A percentile compares a stretch with the other conserved stretches of the same genome.
Conservation (phyloP, 53 echinoderm and acorn worm species). For the Crossaster papposus region DNA sequence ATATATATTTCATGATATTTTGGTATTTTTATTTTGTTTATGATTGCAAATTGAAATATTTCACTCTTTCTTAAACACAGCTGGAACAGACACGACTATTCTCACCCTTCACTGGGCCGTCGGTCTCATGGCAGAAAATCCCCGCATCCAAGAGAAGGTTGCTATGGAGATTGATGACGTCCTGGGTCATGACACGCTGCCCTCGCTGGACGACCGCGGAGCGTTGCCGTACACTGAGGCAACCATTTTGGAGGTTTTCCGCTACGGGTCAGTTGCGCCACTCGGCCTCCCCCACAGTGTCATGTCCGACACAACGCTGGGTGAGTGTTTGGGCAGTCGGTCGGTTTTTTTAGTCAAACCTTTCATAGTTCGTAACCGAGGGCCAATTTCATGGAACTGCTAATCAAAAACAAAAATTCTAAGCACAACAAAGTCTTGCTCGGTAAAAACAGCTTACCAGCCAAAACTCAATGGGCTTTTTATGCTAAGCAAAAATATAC, state of each 20-base stretch:
- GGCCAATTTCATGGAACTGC: too few relatives aligned
- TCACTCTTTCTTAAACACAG: not conserved
- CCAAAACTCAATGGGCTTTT: too few relatives aligned
- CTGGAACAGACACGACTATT: not conserved
- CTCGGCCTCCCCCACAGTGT: slow-evolving; percentile 74
- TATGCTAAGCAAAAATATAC: too few relatives aligned
- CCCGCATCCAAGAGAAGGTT: slow-evolving; percentile 75
- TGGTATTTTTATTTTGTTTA: too few relatives aligned
- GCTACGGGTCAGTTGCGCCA: slow-evolving; percentile 68
- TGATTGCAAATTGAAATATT: too few relatives aligned
- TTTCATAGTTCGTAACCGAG: too few relatives aligned
- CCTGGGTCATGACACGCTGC: slow-evolving; percentile 68
- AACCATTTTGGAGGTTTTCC: slow-evolving; percentile 71
- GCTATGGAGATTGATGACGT: slow-evolving; percentile 76
- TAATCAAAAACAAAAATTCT: too few relatives aligned
- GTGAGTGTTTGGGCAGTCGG: slow-evolving; percentile 55
- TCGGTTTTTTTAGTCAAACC: too few relatives aligned
- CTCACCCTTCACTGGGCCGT: slow-evolving; percentile 79
- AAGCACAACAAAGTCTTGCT: too few relatives aligned
- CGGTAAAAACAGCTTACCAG: too few relatives aligned
- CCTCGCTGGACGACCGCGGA: slow-evolving; percentile 70
- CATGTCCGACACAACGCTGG: slow-evolving; percentile 58
- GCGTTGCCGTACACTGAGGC: slow-evolving; percentile 78
- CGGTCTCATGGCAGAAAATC: slow-evolving; percentile 65
- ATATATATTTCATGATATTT: too few relatives aligned